Percentiles rank a stretch among this genome's conserved stretches.
phyloP scores from a whole-genome alignment of 1,140 invertebrate species.

The Diachasmimorpha longicaudata region DNA sequence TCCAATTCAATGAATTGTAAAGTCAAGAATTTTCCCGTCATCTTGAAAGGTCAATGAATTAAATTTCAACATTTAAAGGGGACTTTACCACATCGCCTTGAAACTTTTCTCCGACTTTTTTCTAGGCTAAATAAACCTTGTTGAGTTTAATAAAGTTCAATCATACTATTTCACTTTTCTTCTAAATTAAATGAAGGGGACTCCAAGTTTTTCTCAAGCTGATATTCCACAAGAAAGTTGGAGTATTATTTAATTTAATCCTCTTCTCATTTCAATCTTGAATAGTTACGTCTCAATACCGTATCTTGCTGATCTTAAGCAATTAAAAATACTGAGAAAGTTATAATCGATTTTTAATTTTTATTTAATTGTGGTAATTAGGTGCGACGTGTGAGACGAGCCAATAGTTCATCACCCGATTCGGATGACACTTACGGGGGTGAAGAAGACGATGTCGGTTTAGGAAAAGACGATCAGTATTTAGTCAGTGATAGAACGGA shows the following conservation, averaged over 20 bases:
- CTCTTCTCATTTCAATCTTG: too few relatives aligned
- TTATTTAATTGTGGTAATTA: constrained; percentile 1
- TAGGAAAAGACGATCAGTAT: constrained; percentile 81
- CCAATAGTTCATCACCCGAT: constrained; percentile 76
- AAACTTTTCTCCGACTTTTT: not conserved
- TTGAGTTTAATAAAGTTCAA: not conserved
- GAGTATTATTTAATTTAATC: too few relatives aligned
- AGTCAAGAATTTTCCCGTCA: too few relatives aligned
- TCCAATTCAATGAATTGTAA: too few relatives aligned
- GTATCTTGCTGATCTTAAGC: too few relatives aligned
- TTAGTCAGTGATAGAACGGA: constrained; percentile 83
- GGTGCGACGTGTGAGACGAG: constrained; percentile 75
- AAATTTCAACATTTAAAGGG: too few relatives aligned
- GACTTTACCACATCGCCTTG: not conserved
- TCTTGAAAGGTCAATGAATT: too few relatives aligned
- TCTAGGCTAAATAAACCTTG: not conserved
- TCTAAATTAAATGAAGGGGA: too few relatives aligned
- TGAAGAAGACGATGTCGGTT: constrained; percentile 77
- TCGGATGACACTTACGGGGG: constrained; percentile 82
- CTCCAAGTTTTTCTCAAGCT: too few relatives aligned
- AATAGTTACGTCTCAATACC: too few relatives aligned
- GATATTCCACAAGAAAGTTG: too few relatives aligned
- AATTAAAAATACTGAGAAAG: too few relatives aligned
- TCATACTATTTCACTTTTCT: not conserved
- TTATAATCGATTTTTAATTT: not conserved